phyloP scores from a whole-genome alignment of 2,797 vertebrate species.

The Melanotaenia maccullochi region DNA sequence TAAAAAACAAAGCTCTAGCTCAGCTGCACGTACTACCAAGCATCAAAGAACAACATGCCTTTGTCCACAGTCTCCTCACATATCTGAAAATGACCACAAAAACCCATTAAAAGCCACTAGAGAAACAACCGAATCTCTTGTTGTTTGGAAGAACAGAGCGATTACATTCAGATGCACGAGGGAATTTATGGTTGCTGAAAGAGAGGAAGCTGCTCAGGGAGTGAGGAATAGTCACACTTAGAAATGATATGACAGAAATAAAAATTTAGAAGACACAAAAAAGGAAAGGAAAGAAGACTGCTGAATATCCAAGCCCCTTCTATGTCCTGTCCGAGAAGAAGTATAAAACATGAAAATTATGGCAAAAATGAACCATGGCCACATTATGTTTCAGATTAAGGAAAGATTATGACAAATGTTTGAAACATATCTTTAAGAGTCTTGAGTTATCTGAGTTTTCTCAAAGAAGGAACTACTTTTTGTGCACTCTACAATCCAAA shows the following conservation, averaged over 20 bases:
- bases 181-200: slow-evolving; percentile 34
- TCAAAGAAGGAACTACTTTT: background rate
- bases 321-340: slow-evolving; percentile 12
- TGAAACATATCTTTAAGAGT: no score
- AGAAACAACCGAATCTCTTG: slow-evolving; percentile 35
- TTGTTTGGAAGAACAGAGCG: slow-evolving; percentile 32
- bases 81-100: slow-evolving; percentile 39
- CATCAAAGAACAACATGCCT: background rate
- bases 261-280: slow-evolving; percentile 7
- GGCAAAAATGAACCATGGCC: slow-evolving; percentile 2
- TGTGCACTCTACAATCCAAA: background rate
- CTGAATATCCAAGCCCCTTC: background rate
- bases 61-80: slow-evolving; percentile 38
- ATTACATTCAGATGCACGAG: slow-evolving; percentile 40
- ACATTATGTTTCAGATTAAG: background rate
- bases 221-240: slow-evolving; percentile 37
- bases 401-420: no score
- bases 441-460: background rate
- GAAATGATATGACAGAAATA: slow-evolving; percentile 33
- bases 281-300: background rate
- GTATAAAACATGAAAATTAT: background rate
- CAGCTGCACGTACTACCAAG: slow-evolving; percentile 7
- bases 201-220: slow-evolving; percentile 49
- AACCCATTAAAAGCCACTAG: slow-evolving; percentile 56
- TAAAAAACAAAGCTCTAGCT: background rate